A percentile compares a stretch with the other conserved stretches of the same genome.
Conservation (phyloP, 2,888 invertebrate species). For the Anthrax anthrax region DNA sequence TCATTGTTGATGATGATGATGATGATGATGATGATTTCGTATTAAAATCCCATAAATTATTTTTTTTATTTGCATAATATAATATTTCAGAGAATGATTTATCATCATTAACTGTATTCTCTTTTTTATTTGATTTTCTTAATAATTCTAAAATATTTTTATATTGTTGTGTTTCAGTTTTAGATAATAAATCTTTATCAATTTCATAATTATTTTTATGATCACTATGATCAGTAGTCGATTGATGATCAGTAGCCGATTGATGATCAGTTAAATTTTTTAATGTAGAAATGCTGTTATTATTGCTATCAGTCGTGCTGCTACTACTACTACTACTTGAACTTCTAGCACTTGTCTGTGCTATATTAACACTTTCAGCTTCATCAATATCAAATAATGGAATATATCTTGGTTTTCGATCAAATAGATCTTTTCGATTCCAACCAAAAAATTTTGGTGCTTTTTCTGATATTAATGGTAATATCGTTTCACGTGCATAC, state of each 20-base stretch:
- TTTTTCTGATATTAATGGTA: constrained; percentile 64
- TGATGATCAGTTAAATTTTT: not conserved
- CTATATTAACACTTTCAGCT: constrained; percentile 5
- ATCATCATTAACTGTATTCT: constrained; percentile 1
- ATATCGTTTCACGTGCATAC: constrained; percentile 61
- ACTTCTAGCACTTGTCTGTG: not conserved
- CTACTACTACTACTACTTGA: too few species aligned
- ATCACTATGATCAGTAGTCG: too few species aligned
- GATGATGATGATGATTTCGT: too few species aligned
- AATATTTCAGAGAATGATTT: constrained; percentile 17
- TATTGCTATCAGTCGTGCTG: too few species aligned
- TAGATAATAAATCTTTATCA: constrained; percentile 7
- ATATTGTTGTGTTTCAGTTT: constrained; percentile 15
- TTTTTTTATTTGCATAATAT: constrained; percentile 19
- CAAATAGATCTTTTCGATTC: constrained; percentile 24
- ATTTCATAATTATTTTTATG: too few species aligned
- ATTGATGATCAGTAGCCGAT: too few species aligned
- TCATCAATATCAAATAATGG: constrained; percentile 40
- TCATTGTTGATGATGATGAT: constrained; percentile 9
- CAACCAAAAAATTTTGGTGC: constrained; percentile 54
- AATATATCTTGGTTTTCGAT: constrained; percentile 45
- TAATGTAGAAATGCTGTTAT: too few species aligned
- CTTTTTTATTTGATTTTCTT: constrained; percentile 9
- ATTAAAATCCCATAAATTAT: constrained; percentile 3
- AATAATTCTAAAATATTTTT: constrained; percentile 27